These are phyloP conservation scores for Macrosoma leucophasiata DNA, from an alignment of 2,888 invertebrate species.

Conservation along the genomic window DNA sequence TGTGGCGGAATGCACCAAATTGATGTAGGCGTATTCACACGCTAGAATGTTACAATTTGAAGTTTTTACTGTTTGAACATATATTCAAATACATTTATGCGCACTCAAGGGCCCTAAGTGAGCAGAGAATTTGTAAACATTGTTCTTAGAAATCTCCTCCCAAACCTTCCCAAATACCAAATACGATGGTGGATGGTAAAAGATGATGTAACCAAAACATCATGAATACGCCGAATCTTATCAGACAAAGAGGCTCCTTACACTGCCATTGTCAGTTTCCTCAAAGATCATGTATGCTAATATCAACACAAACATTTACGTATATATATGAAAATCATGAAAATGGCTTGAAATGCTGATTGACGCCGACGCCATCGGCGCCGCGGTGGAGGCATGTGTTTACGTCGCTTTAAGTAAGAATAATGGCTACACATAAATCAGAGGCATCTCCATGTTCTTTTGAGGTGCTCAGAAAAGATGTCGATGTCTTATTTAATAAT, in stretches of 20 bases:
- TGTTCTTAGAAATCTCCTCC: no score
- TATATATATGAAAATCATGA: constrained; percentile 22
- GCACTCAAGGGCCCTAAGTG: no score
- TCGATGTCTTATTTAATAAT: constrained; percentile 9
- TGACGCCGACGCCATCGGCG: constrained; percentile 28
- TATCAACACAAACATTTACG: no score
- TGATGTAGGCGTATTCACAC: no score
- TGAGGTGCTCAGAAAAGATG: constrained; percentile 51
- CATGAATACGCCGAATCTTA: constrained; percentile 1
- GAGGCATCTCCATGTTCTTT: constrained; percentile 58
- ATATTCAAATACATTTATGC: no score
- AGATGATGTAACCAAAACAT: constrained; percentile 2
- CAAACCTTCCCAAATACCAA: no score
- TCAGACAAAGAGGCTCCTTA: constrained; percentile 1
- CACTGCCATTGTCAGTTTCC: constrained; percentile 2
- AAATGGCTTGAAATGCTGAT: constrained; percentile 23
- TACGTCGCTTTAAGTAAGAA: constrained; percentile 61
- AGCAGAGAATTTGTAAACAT: no score
- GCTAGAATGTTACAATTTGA: no score
- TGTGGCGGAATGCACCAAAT: no score
- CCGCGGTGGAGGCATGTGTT: constrained; percentile 56
- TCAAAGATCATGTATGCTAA: constrained; percentile 8
- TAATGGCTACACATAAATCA: constrained; percentile 61
- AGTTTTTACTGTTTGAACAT: no score
- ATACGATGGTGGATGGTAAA: neutral